Conservation (phyloP, 1,140 invertebrate genomes). For the Micrasema longulum region DNA sequence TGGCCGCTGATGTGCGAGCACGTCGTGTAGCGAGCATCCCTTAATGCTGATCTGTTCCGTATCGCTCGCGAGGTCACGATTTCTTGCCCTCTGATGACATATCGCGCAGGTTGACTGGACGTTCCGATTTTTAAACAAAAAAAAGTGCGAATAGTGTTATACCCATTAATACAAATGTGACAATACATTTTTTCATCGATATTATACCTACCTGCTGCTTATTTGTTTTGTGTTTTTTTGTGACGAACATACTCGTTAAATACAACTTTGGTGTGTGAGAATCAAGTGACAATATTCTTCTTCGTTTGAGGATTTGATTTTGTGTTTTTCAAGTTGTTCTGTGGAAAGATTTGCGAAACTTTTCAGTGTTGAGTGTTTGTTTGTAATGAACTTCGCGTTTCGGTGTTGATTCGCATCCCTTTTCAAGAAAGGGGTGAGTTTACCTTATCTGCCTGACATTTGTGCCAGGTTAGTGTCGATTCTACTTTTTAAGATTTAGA, state of each 20-base stretch:
- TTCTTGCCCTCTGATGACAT: slow-evolving; percentile 27
- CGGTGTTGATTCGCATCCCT: slow-evolving; percentile 2
- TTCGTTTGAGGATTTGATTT: too few relatives aligned
- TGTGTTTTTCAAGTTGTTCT: too few relatives aligned
- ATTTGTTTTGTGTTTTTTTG: too few relatives aligned
- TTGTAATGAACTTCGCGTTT: slow-evolving; percentile 28
- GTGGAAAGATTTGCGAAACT: background rate
- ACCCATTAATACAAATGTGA: too few relatives aligned
- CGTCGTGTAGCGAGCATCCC: slow-evolving; percentile 10
- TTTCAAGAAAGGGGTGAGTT: slow-evolving; percentile 25
- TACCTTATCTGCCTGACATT: slow-evolving; percentile 21
- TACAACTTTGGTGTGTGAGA: too few relatives aligned
- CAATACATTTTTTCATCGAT: too few relatives aligned
- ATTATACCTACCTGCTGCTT: too few relatives aligned
- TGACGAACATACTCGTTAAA: too few relatives aligned
- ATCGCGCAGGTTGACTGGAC: background rate
- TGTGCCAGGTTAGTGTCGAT: slow-evolving; percentile 36
- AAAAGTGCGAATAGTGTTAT: too few relatives aligned
- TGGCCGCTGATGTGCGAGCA: slow-evolving; percentile 28
- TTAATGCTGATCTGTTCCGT: slow-evolving; percentile 4
- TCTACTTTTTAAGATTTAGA: slow-evolving; percentile 11
- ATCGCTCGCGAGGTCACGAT: slow-evolving; percentile 33
- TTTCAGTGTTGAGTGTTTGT: slow-evolving; percentile 31
- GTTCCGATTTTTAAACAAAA: too few relatives aligned
- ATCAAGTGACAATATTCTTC: too few relatives aligned